Conservation (phyloP, 2,113 vertebrate genomes). For the Columbina picui region DNA sequence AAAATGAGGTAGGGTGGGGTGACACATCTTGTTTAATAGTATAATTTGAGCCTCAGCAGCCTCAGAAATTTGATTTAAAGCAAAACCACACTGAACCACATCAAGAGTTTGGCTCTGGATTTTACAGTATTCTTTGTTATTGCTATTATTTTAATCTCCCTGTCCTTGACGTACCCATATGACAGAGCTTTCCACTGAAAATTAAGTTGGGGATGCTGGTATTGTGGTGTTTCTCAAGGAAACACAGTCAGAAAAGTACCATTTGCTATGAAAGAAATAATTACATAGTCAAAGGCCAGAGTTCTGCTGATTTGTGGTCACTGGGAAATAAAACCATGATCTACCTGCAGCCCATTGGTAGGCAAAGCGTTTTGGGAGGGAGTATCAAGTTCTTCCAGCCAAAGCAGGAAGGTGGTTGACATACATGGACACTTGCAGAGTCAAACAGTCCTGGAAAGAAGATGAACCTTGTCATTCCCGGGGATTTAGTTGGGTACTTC, state of each 20-base stretch:
- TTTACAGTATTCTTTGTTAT: background rate
- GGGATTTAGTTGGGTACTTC: background rate
- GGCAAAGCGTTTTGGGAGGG: background rate
- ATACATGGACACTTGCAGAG: fast-evolving
- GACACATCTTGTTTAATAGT: background rate
- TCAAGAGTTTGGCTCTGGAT: slow-evolving; percentile 3
- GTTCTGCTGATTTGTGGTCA: background rate
- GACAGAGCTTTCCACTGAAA: background rate
- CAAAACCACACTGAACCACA: slow-evolving; percentile 26
- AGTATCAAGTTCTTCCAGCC: background rate
- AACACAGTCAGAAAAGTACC: background rate
- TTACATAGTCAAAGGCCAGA: background rate
- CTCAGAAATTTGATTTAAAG: slow-evolving; percentile 25
- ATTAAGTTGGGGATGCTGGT: background rate
- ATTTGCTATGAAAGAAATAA: background rate
- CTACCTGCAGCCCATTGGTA: background rate
- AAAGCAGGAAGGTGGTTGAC: background rate
- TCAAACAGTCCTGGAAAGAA: background rate
- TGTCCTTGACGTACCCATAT: slow-evolving; percentile 10
- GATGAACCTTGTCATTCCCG: fast-evolving
- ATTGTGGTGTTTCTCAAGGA: background rate
- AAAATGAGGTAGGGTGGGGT: background rate
- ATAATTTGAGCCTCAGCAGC: slow-evolving; percentile 9
- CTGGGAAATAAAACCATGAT: background rate
- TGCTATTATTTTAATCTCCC: slow-evolving; percentile 21